Evolutionary conservation across 2,797 vertebrate genomes (phyloP).

Genomic region (Crocidura indochinensis): DNA sequence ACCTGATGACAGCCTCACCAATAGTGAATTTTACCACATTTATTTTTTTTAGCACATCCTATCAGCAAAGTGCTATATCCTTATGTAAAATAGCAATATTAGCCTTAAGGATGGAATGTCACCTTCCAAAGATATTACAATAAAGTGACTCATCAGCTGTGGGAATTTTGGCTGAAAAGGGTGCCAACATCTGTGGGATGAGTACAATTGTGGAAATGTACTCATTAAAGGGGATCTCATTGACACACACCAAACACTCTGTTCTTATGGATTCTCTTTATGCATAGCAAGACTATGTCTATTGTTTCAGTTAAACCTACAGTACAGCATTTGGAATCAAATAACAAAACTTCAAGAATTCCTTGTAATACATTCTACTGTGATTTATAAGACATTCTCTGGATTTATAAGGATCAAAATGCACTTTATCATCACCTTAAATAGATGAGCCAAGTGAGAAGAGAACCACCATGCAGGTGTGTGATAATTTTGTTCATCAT

Average conservation of each 20-base stretch:
- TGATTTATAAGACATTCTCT: conserved; percentile 4
- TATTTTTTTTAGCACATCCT: too few relatives aligned
- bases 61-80: background rate
- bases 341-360: conserved; percentile 32
- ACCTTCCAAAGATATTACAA: background rate
- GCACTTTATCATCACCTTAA: conserved; percentile 5
- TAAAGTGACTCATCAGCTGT: background rate
- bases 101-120: background rate
- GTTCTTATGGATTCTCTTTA: background rate
- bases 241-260: background rate
- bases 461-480: background rate
- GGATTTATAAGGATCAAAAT: background rate
- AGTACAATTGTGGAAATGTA: background rate
- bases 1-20: too few relatives aligned
- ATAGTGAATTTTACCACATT: too few relatives aligned
- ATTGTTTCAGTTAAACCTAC: background rate
- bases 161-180: background rate
- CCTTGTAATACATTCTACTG: conserved; percentile 24
- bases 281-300: background rate
- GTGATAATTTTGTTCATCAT: conserved; percentile 52
- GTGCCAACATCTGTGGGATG: background rate
- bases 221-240: background rate
- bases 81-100: background rate
- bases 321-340: background rate
- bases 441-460: background rate